Base-by-base conservation (phyloP, 1,140 invertebrate genomes). In the Vollenhovia emeryi region DNA sequence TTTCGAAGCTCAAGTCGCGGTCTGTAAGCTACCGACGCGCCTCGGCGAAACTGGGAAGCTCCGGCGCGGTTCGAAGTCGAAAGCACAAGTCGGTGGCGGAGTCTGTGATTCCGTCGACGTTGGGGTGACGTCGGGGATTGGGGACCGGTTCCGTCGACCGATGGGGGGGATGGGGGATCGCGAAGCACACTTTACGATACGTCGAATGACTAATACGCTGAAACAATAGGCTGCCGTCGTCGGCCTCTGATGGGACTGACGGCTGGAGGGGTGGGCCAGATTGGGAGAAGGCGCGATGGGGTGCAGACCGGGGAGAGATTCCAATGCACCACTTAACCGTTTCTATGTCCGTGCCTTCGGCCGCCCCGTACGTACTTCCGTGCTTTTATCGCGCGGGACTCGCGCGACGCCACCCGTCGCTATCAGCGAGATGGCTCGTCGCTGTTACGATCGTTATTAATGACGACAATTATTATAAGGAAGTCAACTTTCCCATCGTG, bases 141-240 rank as follows among this genome's bases (percentile, higher is more conserved):
- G 57, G 84, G 60, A 84, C 36, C 68, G 87, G 75, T 87, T 74
- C 91, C 66, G 74, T 86, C 75, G 89, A 87, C 85, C 73, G 86
- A 88, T 36, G 85, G 74, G 83, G 85, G 74, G 83, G 83, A 59
- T 74, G 79, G 69, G 88, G 89, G 87, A 86, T 85, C 85, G 91
- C 90, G 91, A 90, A 92, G 92, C 89, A 93, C 94, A 93, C 93
- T 95, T 94, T 93, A 91, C 94, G 92, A 95, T 95, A 94, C 91
- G 93, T 94, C 93, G 93, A 95, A 95, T 95, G 94, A 95, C 94
- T 95, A 95, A 95, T 95, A 95, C 93, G 94, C 91, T 93, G 94
- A 94, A 95, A 95, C 94, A 95, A 95, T 95, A 94, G 94, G 93
- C 94, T 93, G 92, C 93, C 94, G 93, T 94, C 92, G 93, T 88